Evolutionary conservation across 2,888 invertebrate species (phyloP).

Genomic region (Drosophila conformis): DNA sequence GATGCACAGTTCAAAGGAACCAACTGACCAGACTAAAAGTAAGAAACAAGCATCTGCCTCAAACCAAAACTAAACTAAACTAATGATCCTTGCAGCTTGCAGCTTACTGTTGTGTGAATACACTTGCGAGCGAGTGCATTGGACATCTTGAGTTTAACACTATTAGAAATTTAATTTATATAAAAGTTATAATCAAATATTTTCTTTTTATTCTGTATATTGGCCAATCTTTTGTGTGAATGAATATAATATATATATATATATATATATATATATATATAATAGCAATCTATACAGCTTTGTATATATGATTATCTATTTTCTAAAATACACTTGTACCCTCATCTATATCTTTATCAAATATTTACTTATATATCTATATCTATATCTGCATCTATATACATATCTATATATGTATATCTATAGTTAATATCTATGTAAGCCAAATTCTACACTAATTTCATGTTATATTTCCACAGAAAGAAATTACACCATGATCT

Average conservation of each 20-base stretch:
- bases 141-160: too few relatives aligned
- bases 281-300: not conserved
- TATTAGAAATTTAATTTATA: not conserved
- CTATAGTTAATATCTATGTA: not conserved
- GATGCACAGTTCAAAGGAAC: conserved; percentile 39
- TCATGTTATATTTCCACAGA: not conserved
- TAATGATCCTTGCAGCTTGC: conserved; percentile 7
- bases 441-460: not conserved
- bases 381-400: not conserved
- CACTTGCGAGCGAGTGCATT: not conserved
- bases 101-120: conserved; percentile 8
- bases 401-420: not conserved
- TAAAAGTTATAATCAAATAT: not conserved
- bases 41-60: not conserved
- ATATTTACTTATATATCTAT: not conserved
- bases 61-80: conserved; percentile 10
- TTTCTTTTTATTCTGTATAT: not conserved
- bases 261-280: too few relatives aligned
- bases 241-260: not conserved
- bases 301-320: not conserved
- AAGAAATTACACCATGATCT: not conserved
- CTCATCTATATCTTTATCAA: not conserved
- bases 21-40: conserved; percentile 16
- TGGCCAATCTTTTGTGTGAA: not conserved
- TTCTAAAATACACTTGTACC: not conserved